phyloP scores from a whole-genome alignment of 2,888 invertebrate species.

The Stenichneumon culpator region DNA sequence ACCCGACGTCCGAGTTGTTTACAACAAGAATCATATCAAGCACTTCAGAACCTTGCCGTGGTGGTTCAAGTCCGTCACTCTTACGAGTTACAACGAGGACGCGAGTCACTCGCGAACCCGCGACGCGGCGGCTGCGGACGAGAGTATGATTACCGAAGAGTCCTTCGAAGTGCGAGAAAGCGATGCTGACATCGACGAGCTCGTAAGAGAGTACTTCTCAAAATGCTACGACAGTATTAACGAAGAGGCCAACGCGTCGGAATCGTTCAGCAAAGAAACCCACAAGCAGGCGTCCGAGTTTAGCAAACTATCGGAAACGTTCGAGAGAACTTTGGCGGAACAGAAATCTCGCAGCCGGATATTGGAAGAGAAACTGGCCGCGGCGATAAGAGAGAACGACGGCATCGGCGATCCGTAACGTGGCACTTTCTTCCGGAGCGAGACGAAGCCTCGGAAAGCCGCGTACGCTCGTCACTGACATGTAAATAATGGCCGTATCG shows the following conservation, averaged over 20 bases:
- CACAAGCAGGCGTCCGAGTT: constrained; percentile 48
- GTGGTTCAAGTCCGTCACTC: constrained; percentile 86
- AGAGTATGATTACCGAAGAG: constrained; percentile 22
- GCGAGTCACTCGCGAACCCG: neutral
- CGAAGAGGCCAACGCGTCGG: constrained; percentile 1
- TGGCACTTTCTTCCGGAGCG: neutral
- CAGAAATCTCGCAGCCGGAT: constrained; percentile 85
- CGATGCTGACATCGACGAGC: constrained; percentile 27
- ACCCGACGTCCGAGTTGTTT: constrained; percentile 85
- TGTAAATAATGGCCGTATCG: constrained; percentile 44
- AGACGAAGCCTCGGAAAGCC: neutral
- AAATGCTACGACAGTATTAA: constrained; percentile 53
- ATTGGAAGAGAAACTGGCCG: constrained; percentile 86
- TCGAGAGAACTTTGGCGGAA: constrained; percentile 86
- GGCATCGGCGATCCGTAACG: constrained; percentile 29
- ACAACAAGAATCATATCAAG: constrained; percentile 86
- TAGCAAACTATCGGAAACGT: constrained; percentile 80
- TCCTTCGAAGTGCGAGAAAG: constrained; percentile 20
- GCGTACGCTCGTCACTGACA: neutral
- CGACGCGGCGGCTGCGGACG: neutral
- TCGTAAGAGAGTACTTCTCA: neutral
- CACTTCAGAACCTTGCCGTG: constrained; percentile 87
- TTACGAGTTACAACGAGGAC: constrained; percentile 72
- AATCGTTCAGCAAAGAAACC: constrained; percentile 10
- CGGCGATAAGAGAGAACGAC: constrained; percentile 82